Evolutionary conservation across 2,888 invertebrate genomes (phyloP), one percentile per base, ranked within the genome.

Genomic region (Masnerella sp.): DNA sequence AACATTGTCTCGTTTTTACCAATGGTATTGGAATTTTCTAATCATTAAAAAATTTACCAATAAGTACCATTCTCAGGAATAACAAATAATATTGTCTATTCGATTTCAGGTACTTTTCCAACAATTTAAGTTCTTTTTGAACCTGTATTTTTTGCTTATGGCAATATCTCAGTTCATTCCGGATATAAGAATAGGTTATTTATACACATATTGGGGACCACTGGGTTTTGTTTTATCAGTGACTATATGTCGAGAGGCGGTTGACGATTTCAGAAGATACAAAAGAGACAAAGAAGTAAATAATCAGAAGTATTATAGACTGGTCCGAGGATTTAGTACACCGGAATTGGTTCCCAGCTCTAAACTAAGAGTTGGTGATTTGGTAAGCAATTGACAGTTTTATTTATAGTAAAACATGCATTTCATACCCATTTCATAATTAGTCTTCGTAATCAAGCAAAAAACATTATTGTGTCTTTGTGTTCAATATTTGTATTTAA

Each of bases 171-270:
- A 99, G 89, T 98, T 99, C 89, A 96, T 99, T 85, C 97, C 98
- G 17, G 96, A 96, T 83, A 94, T 99, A 78, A 91, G 96, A 80
- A 97, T 99, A 82, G 99, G 99, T 1, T 98, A 97, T 87, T 91
- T 99, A 40, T 99, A 99, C 88, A 99, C 99, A 0, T 99, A 99
- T 88, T 99, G 99, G 99, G 99, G 97, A 73, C 99, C 99, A 42
- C 88, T 99, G 85, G 94, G 96, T 81, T 99, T 99, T 89, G 99
- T 99, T 18, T 89, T 99, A 64, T 92, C 95, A 77, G 97, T 99
- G 7, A 99, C 99, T 9, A 92, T 99, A 87, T 95, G 96, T 84
- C 93, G 99, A 51, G 99, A 99, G 88, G 98, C 97, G 0, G 92
- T 98, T 18, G 99, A 99, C 89, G 99, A 99, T 88, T 93, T 97